Percentiles rank a stretch among this genome's conserved stretches.
These are phyloP conservation scores for Guaruba guarouba DNA, from an alignment of 2,113 vertebrate genomes.

Conservation along the genomic window DNA sequence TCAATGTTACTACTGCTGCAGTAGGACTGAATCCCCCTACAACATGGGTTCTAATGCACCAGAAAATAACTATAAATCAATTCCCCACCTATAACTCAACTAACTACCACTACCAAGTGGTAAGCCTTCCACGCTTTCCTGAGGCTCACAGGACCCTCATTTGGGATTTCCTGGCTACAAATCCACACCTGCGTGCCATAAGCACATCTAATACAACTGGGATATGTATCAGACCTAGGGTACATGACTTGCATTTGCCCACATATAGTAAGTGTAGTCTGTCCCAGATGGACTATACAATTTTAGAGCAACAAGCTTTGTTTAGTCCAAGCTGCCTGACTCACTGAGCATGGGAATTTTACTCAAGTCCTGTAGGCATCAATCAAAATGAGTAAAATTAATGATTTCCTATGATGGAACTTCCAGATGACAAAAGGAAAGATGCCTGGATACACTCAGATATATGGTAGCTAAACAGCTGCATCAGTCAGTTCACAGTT, in stretches of 20 bases:
- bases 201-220: neutral
- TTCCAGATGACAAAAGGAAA: neutral
- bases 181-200: fast-evolving
- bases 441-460: neutral
- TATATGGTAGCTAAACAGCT: neutral
- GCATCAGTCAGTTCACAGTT: neutral
- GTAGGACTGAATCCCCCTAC: neutral
- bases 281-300: neutral
- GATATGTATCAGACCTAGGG: neutral
- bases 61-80: neutral
- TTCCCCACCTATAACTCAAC: neutral
- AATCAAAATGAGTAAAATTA: neutral
- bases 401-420: neutral
- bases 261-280: neutral
- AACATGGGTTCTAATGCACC: neutral
- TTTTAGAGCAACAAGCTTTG: neutral
- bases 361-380: neutral
- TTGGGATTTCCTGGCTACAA: neutral
- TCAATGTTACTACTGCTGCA: neutral
- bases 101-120: neutral
- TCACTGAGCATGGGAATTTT: neutral
- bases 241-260: neutral
- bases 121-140: neutral
- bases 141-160: neutral
- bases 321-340: neutral